Evolutionary conservation across 2,888 invertebrate species (phyloP).

Genomic region (Sinodicranocentrus sp.): DNA sequence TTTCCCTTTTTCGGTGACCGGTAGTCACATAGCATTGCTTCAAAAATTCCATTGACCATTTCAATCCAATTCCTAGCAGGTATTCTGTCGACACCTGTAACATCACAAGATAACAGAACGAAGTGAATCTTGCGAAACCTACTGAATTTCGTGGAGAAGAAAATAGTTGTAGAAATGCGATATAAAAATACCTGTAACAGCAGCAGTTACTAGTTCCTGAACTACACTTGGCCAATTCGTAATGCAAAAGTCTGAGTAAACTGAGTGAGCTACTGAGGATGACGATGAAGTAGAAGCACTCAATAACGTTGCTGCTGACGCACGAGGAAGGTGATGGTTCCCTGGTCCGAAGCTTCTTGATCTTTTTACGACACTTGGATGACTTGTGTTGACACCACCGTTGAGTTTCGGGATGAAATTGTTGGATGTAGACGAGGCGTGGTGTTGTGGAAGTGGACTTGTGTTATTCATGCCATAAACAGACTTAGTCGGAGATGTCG

Average conservation of each 20-base stretch:
- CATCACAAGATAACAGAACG: too few relatives aligned
- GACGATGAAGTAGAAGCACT: neutral
- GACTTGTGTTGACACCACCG: neutral
- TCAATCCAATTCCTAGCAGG: conserved; percentile 74
- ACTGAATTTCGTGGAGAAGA: too few relatives aligned
- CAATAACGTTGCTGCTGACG: conserved; percentile 29
- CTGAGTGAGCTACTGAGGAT: conserved; percentile 37
- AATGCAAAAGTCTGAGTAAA: conserved; percentile 73
- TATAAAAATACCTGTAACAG: conserved; percentile 73
- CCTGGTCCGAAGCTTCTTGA: conserved; percentile 74
- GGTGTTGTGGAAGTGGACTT: conserved; percentile 8
- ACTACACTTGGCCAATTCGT: conserved; percentile 73
- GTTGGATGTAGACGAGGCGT: too few relatives aligned
- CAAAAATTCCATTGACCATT: conserved; percentile 75
- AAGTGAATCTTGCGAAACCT: too few relatives aligned
- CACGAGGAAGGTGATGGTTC: conserved; percentile 52
- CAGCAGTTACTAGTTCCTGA: conserved; percentile 73
- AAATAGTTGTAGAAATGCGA: too few relatives aligned
- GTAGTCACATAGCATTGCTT: conserved; percentile 69
- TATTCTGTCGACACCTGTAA: conserved; percentile 72
- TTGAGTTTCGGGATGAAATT: conserved; percentile 24
- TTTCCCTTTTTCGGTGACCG: conserved; percentile 38
- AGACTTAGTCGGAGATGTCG: conserved; percentile 38
- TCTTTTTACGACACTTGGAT: conserved; percentile 65
- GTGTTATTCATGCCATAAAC: conserved; percentile 25